Base-by-base conservation (phyloP, 2,888 invertebrate genomes). In the Meghimatium bilineatum region DNA sequence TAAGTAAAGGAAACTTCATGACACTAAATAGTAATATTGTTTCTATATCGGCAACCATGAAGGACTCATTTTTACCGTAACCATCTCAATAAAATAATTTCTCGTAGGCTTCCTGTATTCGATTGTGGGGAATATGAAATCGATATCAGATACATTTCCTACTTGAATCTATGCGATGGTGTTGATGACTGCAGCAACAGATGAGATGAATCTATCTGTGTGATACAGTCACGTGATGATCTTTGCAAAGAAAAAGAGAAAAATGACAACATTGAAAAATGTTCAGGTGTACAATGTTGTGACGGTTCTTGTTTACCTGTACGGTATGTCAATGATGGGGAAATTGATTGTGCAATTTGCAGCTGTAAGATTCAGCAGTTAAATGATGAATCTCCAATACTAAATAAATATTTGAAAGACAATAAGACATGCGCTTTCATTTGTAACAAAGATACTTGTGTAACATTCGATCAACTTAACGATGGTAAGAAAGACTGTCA, bases 301-400 rank as follows among this genome's bases (percentile, higher is more conserved):
- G 80, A 80, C 52, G 71, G 80, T 44, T 49, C 44, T 1, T 80
- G 80, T 80, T 20, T 80, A 20, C 80, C 71, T 0, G 1, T 32
- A 26, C 69, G 52, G 34, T 80, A 29, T 44, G 1, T 80, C 12
- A 52, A 66, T 23, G 80, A 80, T 56, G 71, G 71, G 6, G 69
- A 80, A 56, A 36, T 71, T 17, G 80, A 80, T 44, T 72, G 72
- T 26, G 3, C 12, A 12, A 29, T 72, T n/a, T 44, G 29, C 12
- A n/a, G 56, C 56, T 14, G 2, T 2, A 23, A 17, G 20, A 56
- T 14, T 56, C 3, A 14, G n/a, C n/a, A n/a, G 1, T 1, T 72
- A 1, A 44, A 44, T 26, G 72, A 72, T n/a, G 72, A 72, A n/a
- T 14, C 0, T n/a, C n/a, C 0, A 1, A 12, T n/a, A n/a, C 2